These are phyloP conservation scores for Teleiodes luculella DNA, from an alignment of 2,888 invertebrate species.

Conservation along the genomic window DNA sequence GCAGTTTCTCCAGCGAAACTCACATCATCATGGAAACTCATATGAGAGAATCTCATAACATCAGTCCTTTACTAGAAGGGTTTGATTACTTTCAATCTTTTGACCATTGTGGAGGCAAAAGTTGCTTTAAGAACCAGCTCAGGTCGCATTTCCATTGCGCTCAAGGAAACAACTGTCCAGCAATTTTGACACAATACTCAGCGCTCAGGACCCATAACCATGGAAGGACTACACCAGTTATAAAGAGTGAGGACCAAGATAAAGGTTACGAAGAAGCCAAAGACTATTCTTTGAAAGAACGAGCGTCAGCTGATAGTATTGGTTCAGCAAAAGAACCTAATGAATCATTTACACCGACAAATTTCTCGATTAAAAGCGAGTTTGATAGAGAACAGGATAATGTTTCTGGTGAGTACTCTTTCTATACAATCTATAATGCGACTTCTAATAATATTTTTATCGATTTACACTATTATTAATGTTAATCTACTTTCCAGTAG, in stretches of 20 bases:
- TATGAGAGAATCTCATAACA: slow-evolving; percentile 91
- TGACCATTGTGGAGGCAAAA: slow-evolving; percentile 72
- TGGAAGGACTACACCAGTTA: slow-evolving; percentile 63
- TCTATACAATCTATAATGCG: slow-evolving; percentile 5
- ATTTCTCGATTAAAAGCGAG: slow-evolving; percentile 72
- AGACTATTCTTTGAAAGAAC: slow-evolving; percentile 73
- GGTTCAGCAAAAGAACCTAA: slow-evolving; percentile 57
- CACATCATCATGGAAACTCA: slow-evolving; percentile 89
- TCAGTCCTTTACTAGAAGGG: slow-evolving; percentile 88
- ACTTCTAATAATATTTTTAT: neutral
- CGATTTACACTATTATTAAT: slow-evolving; percentile 13
- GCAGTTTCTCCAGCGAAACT: slow-evolving; percentile 89
- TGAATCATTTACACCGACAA: slow-evolving; percentile 58
- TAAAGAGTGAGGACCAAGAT: slow-evolving; percentile 64
- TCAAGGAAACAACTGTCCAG: slow-evolving; percentile 70
- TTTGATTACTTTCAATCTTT: slow-evolving; percentile 87
- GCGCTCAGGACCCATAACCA: slow-evolving; percentile 73
- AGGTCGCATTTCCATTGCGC: slow-evolving; percentile 72
- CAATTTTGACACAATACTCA: slow-evolving; percentile 72
- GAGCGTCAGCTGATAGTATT: slow-evolving; percentile 65
- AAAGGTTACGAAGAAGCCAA: slow-evolving; percentile 69
- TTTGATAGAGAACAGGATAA: slow-evolving; percentile 71
- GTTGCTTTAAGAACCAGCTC: slow-evolving; percentile 71
- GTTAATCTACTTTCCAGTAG: slow-evolving; percentile 82
- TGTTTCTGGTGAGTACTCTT: slow-evolving; percentile 65